Base-by-base conservation (phyloP, 2,888 invertebrate genomes). In the Invenusta paracnida region DNA sequence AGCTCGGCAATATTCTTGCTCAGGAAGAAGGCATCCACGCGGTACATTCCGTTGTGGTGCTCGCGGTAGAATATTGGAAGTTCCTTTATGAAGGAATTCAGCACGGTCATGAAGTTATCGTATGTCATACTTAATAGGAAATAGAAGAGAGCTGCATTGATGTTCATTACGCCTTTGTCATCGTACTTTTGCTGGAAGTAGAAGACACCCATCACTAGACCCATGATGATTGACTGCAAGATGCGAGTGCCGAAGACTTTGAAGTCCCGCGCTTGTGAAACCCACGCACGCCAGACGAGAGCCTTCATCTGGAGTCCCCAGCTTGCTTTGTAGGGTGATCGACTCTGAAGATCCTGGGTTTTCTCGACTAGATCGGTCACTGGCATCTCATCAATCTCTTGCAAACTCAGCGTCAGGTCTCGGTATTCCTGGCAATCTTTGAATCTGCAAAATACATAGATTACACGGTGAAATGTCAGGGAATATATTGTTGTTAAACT, bases 281-380 rank as follows among this genome's bases (percentile, higher is more conserved):
- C 92, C 94, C 95, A 95, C 5, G 96, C 95, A 81, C 97, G 93
- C 95, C 96, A 96, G 2, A 96, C 92, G 0, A 97, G 94, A 0
- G 96, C 96, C 0, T 94, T 92, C 91, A 97, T 95, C 92, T 97
- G 97, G 85, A 94, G 28, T n/a, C 94, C 94, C 95, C 96, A 97
- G 0, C 94, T 94, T 0, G 96, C 95, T 92, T 95, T 94, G 93
- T 96, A 95, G 0, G 93, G 81, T 11, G 86, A 86, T 27, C 25
- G 79, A 29, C 25, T 27, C 29, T 17, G 1, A 0, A 86, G 17
- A 27, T 86, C 66, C 25, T 30, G 2, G 25, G 85, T 30, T 30
- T 31, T 29, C 23, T 25, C 29, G 30, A 84, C 13, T 11, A 86
- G 28, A 29, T 83, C 27, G 2, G 84, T 84, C 28, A 25, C 29